Percentiles rank a stretch among this genome's conserved stretches.
phyloP scores from a whole-genome alignment of 2,888 invertebrate genomes.

The Tolmerus cingulatus region DNA sequence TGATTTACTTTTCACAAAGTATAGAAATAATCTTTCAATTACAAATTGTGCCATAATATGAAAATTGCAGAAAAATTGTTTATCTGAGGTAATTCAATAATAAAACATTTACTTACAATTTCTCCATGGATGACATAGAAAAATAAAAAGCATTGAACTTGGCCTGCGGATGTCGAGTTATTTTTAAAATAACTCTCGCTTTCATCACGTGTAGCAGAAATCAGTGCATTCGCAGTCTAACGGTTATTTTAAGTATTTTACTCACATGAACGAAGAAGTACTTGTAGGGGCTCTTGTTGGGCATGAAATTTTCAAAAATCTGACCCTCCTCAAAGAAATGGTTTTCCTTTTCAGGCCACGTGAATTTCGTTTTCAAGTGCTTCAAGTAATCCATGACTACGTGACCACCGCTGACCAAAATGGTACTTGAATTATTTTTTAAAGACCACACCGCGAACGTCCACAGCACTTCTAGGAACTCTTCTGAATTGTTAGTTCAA shows the following conservation, averaged over 20 bases:
- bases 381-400: slow-evolving; percentile 38
- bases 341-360: slow-evolving; percentile 20
- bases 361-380: slow-evolving; percentile 36
- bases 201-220: neutral
- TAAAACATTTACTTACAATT: neutral
- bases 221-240: neutral
- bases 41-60: neutral
- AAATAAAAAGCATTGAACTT: neutral
- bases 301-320: neutral
- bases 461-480: neutral
- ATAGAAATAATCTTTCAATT: too few relatives aligned
- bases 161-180: neutral
- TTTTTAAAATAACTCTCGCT: neutral
- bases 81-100: neutral
- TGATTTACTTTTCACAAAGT: too few relatives aligned
- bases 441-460: neutral
- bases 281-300: neutral
- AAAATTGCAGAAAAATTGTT: neutral
- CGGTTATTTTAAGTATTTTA: neutral
- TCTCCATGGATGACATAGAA: neutral
- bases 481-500: neutral
- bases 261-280: slow-evolving; percentile 18
- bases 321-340: slow-evolving; percentile 16
- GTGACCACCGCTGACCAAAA: neutral
- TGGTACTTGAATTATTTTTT: neutral